Base-by-base conservation (phyloP, 2,888 invertebrate species). In the Tribolium freemani region DNA sequence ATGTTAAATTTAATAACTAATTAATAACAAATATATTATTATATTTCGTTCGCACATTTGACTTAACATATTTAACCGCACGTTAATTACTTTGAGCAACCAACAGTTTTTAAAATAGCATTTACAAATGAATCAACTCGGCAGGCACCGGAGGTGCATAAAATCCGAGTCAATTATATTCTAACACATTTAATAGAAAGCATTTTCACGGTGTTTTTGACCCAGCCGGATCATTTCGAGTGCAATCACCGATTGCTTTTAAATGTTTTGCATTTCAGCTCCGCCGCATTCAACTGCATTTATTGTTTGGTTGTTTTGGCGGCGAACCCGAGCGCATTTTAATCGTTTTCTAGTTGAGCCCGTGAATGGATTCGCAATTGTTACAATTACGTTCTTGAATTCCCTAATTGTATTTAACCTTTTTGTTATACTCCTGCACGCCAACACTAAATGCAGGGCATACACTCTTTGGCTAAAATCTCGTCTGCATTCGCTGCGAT, bases 221-320 rank as follows among this genome's bases (percentile, higher is more conserved):
- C 51, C 60, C 26, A 10, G 16, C 20, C 16, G 26, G 63, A 9
- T 63, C 63, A 51, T 50, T 63, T 63, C 50, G 11, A 26, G 63
- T 11, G 63, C 63, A 63, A 63, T 63, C 63, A 60, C 63, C 63
- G 51, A 63, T 63, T 38, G 63, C 63, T 53, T 50, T 63, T 63
- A 63, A 63, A 53, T 44, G 63, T 53, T 63, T 63, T 63, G 63
- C 63, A 63, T 63, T 63, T 63, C 51, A 60, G 5, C 60, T 6
- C 13, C 11, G 9, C 51, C 51, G 51, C 63, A 63, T 54, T 64
- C 54, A 45, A 45, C 44, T 54, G 64, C 54, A 64, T 64, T 64
- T 51, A 64, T 51, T 53, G 64, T 53, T 64, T 64, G 53, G 64
- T 64, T 51, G 64, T 64, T 64, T 64, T 64, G 54, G 53, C 64